Evolutionary conservation across 2,888 invertebrate genomes (phyloP).

Genomic region (Acleris emargana): DNA sequence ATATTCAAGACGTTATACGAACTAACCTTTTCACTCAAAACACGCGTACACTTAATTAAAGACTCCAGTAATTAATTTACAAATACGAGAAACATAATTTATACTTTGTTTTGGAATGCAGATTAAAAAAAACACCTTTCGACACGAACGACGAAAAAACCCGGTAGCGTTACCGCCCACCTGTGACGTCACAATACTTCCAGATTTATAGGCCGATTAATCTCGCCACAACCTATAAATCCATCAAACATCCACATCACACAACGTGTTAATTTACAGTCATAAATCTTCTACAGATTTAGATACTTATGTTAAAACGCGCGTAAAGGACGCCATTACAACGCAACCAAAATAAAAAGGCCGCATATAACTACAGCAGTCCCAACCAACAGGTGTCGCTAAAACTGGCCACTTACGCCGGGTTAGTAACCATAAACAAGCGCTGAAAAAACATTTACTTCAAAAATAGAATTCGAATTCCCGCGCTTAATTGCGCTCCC

Average conservation of each 20-base stretch:
- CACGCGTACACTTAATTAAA: conserved; percentile 27
- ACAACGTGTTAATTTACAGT: conserved; percentile 70
- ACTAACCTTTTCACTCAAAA: conserved; percentile 16
- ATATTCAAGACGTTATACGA: conserved; percentile 24
- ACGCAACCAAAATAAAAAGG: conserved; percentile 57
- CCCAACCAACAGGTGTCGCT: conserved; percentile 64
- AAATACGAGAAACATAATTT: conserved; percentile 20
- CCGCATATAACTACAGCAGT: conserved; percentile 41
- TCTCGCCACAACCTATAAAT: conserved; percentile 71
- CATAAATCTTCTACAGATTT: conserved; percentile 72
- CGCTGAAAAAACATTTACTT: conserved; percentile 80
- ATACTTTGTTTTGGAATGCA: conserved; percentile 17
- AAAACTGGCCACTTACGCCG: conserved; percentile 54
- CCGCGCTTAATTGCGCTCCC: conserved; percentile 80
- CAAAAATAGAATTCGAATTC: conserved; percentile 82
- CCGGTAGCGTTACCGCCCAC: conserved; percentile 62
- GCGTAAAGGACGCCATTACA: conserved; percentile 55
- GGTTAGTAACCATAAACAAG: conserved; percentile 62
- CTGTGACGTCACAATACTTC: conserved; percentile 47
- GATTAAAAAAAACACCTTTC: conserved; percentile 35
- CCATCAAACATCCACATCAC: conserved; percentile 67
- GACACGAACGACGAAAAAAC: conserved; percentile 37
- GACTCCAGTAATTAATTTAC: conserved; percentile 33
- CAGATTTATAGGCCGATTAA: conserved; percentile 66
- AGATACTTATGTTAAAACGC: conserved; percentile 61